Evolutionary conservation across 1,140 invertebrate species (phyloP), one percentile per base, ranked within the genome.

Genomic region (Bombus polaris): DNA sequence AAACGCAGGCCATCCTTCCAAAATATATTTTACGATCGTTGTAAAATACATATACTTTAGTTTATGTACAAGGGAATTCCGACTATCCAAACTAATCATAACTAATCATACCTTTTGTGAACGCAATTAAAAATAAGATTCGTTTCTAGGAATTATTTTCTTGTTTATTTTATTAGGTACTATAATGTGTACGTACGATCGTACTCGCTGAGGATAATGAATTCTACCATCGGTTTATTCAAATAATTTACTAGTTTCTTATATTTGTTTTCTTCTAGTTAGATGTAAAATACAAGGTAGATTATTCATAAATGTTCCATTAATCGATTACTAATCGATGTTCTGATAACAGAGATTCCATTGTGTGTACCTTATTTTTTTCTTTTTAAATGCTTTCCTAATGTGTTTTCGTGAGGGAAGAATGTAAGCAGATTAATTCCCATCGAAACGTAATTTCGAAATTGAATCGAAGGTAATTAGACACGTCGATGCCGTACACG

Each of bases 391-490:
- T 74, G n/a, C 2, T 35, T 25, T 12, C 44, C 9, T 32, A 28
- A 65, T 32, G 62, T 32, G 32, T n/a, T 53, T 32, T 22, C 32
- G 32, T 28, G n/a, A 32, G 2, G 62, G 13, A 66, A 32, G 62
- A n/a, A 32, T n/a, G 62, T 15, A 18, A 8, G 37, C 28, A 13
- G 5, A 32, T n/a, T 59, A 37, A 44, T 70, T 22, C 25, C 10
- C 35, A 35, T 32, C 42, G 77, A 77, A 53, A 15, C 83, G 68
- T 80, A 80, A 80, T 85, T 71, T 62, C 42, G 77, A 85, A 83
- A 80, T 85, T 79, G 77, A 80, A 85, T 73, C 83, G 83, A 80
- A 65, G 12, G 83, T 80, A 85, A 85, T 71, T 71, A 72, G 83
- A 85, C 83, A 85, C 83, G 83, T n/a, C 83, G 68, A 37, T 72